A percentile compares a stretch with the other conserved stretches of the same genome.
Evolutionary conservation across 2,888 invertebrate species (phyloP).

Genomic region (Eustalomyia histrio): DNA sequence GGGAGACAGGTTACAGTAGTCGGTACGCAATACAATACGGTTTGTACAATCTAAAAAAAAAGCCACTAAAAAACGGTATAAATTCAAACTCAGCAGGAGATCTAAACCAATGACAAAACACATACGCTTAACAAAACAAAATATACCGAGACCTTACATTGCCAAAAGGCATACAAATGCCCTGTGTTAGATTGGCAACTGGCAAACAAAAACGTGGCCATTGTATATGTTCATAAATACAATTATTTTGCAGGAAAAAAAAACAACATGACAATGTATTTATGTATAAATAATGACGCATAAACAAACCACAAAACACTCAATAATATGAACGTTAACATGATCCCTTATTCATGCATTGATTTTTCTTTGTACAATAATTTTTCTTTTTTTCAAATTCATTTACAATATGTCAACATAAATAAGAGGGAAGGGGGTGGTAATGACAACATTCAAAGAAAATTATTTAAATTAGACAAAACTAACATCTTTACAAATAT

Average conservation of each 20-base stretch:
- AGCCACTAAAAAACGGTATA: slow-evolving; percentile 41
- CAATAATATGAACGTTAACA: slow-evolving; percentile 36
- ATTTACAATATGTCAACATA: slow-evolving; percentile 59
- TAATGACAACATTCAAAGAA: slow-evolving; percentile 24
- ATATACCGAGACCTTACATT: slow-evolving; percentile 31
- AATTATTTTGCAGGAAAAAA: slow-evolving; percentile 29
- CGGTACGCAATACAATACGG: slow-evolving; percentile 17
- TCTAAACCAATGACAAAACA: slow-evolving; percentile 43
- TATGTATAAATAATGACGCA: slow-evolving; percentile 41
- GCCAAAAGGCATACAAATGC: slow-evolving; percentile 61
- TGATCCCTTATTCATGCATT: slow-evolving; percentile 49
- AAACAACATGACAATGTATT: slow-evolving; percentile 50
- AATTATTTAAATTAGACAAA: slow-evolving; percentile 37
- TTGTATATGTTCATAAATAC: slow-evolving; percentile 14
- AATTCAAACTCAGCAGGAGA: slow-evolving; percentile 28
- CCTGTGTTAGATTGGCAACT: slow-evolving; percentile 14
- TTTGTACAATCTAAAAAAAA: slow-evolving; percentile 47
- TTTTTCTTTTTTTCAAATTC: slow-evolving; percentile 39
- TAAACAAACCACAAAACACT: slow-evolving; percentile 60
- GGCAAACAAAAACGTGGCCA: slow-evolving; percentile 31
- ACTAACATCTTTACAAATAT: neutral
- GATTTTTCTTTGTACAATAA: slow-evolving; percentile 14
- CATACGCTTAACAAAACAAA: slow-evolving; percentile 34
- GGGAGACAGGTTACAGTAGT: slow-evolving; percentile 63
- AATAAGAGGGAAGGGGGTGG: neutral